These are phyloP conservation scores for Cerastoderma edule DNA, from an alignment of 2,888 invertebrate species.

Conservation along the genomic window DNA sequence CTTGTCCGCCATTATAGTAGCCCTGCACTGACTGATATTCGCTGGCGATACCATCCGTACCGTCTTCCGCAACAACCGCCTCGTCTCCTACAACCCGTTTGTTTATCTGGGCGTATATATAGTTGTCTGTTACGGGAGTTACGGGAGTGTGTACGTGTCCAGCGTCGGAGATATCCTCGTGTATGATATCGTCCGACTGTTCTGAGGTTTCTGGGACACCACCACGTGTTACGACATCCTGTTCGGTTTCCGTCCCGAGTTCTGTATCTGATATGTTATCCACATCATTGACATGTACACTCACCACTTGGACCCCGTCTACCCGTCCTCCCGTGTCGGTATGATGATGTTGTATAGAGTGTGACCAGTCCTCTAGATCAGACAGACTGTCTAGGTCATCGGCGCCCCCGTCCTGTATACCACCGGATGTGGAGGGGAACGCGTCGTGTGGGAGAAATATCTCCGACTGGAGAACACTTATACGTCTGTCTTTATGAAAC, in stretches of 20 bases:
- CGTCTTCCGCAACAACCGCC: background rate
- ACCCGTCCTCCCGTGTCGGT: background rate
- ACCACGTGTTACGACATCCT: too few species aligned
- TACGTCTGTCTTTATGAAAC: slow-evolving; percentile 34
- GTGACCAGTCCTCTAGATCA: slow-evolving; percentile 46
- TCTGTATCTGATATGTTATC: too few species aligned
- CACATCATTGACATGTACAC: too few species aligned
- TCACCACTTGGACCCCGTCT: too few species aligned
- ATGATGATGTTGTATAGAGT: too few species aligned
- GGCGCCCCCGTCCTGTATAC: slow-evolving; percentile 18
- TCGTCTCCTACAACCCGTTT: slow-evolving; percentile 26
- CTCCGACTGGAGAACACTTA: slow-evolving; percentile 58
- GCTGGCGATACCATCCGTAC: background rate
- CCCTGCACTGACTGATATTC: slow-evolving; percentile 10
- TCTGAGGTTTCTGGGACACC: too few species aligned
- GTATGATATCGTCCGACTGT: too few species aligned
- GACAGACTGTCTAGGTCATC: slow-evolving; percentile 53
- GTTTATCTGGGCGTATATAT: slow-evolving; percentile 19
- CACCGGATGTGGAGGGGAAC: background rate
- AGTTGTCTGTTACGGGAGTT: too few species aligned
- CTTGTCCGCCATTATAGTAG: too few species aligned
- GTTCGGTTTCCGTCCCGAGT: too few species aligned
- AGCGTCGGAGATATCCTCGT: too few species aligned
- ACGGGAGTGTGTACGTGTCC: too few species aligned
- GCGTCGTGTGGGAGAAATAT: slow-evolving; percentile 62